Percentiles rank a stretch among this genome's conserved stretches.
These are phyloP conservation scores for Bujurquina vittata DNA, from an alignment of 2,113 vertebrate species.

Conservation along the genomic window DNA sequence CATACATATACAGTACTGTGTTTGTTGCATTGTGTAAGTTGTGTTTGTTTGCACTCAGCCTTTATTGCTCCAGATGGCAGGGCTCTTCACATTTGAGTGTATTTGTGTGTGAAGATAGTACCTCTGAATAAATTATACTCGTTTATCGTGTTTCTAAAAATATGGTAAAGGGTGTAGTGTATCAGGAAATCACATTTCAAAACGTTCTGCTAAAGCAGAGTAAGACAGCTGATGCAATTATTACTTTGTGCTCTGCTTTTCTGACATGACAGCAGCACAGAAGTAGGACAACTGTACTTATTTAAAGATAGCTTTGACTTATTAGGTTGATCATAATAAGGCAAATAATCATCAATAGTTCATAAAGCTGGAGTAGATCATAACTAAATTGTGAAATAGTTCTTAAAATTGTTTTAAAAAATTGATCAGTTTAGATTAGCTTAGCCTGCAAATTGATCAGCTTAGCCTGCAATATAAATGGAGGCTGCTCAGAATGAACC, in stretches of 20 bases:
- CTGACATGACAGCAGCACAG: not conserved
- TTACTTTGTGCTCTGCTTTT: not conserved
- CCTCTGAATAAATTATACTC: conserved; percentile 19
- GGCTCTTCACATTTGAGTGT: conserved; percentile 18
- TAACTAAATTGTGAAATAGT: not conserved
- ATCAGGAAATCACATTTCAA: conserved; percentile 6
- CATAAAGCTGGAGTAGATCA: not conserved
- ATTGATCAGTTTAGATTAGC: too few species aligned
- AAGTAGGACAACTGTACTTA: not conserved
- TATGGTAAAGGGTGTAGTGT: not conserved
- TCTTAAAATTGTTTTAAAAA: not conserved
- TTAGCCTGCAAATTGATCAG: too few species aligned
- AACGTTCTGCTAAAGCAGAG: not conserved
- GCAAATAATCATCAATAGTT: not conserved
- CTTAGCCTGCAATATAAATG: too few species aligned
- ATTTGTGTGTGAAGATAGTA: conserved; percentile 11
- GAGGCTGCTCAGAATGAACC: too few species aligned
- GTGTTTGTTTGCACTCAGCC: not conserved
- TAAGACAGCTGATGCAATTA: conserved; percentile 1
- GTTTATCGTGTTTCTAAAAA: conserved; percentile 21
- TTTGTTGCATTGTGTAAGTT: conserved; percentile 1
- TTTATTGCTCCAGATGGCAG: conserved; percentile 27
- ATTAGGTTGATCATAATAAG: not conserved
- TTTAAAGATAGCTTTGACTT: not conserved
- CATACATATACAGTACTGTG: conserved; percentile 12